Conservation (phyloP, 2,888 invertebrate species). For the Noctua janthina region DNA sequence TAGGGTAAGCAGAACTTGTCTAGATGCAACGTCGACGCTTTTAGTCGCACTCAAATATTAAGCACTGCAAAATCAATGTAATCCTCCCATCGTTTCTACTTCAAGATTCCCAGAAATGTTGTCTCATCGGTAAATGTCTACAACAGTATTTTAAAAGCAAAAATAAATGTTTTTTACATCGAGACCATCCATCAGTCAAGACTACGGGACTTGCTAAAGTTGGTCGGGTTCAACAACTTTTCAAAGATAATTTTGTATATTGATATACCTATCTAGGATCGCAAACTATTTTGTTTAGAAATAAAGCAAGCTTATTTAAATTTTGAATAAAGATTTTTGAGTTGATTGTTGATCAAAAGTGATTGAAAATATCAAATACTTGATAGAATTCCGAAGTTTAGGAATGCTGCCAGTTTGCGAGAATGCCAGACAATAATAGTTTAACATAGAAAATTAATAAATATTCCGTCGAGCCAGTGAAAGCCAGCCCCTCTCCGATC, state of each 20-base stretch:
- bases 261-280: slow-evolving; percentile 34
- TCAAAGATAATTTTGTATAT: slow-evolving; percentile 39
- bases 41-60: slow-evolving; percentile 50
- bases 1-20: slow-evolving; percentile 42
- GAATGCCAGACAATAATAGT: slow-evolving; percentile 32
- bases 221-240: slow-evolving; percentile 59
- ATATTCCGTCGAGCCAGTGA: slow-evolving; percentile 2
- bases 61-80: slow-evolving; percentile 37
- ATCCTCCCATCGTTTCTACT: slow-evolving; percentile 4
- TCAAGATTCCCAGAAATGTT: slow-evolving; percentile 19
- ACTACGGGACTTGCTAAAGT: slow-evolving; percentile 46
- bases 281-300: slow-evolving; percentile 52
- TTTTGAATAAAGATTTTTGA: slow-evolving; percentile 38
- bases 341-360: slow-evolving; percentile 52
- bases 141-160: slow-evolving; percentile 28
- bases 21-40: slow-evolving; percentile 11
- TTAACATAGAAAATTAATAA: slow-evolving; percentile 40
- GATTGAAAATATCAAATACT: slow-evolving; percentile 51
- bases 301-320: slow-evolving; percentile 52
- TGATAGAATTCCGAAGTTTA: slow-evolving; percentile 26
- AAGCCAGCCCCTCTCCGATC: not conserved
- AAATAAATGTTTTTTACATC: slow-evolving; percentile 37
- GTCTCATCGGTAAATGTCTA: slow-evolving; percentile 37
- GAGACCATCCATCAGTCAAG: slow-evolving; percentile 57
- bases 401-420: slow-evolving; percentile 23